phyloP scores from a whole-genome alignment of 2,113 vertebrate genomes.

The Ornithorhynchus anatinus region DNA sequence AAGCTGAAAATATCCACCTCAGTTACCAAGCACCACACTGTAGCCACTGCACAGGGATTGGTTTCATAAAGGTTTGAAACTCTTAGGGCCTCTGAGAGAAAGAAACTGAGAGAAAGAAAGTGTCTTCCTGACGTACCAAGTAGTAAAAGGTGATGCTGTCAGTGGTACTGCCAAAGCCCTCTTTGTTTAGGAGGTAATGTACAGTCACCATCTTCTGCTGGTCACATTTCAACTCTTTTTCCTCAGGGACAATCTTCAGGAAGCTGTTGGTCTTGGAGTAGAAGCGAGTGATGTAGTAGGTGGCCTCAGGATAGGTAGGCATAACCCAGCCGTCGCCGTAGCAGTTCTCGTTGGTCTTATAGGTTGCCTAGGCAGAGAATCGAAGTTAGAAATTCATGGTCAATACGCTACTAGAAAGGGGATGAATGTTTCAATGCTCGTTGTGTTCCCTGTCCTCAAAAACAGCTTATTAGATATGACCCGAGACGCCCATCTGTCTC shows the following conservation, averaged over 20 bases:
- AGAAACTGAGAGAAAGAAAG: not conserved
- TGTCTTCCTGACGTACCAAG: constrained; percentile 31
- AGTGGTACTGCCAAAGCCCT: not conserved
- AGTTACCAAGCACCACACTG: no score
- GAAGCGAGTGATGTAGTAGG: constrained; percentile 33
- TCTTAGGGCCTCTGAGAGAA: not conserved
- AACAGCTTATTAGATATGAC: no score
- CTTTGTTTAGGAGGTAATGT: constrained; percentile 48
- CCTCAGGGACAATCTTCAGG: constrained; percentile 50
- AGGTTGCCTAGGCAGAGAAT: constrained; percentile 42
- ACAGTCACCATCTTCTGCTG: constrained; percentile 36
- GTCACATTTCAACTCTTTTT: constrained; percentile 50
- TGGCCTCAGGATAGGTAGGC: constrained; percentile 19
- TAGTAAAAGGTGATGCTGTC: constrained; percentile 42
- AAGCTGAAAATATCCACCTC: no score
- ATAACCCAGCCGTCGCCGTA: constrained; percentile 55
- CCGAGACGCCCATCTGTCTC: no score
- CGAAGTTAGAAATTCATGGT: not conserved
- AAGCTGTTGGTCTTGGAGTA: constrained; percentile 66
- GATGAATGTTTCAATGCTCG: no score
- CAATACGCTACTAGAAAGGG: no score
- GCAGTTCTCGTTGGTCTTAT: constrained; percentile 56
- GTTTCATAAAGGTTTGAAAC: not conserved
- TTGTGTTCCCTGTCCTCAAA: no score
- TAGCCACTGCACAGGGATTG: no score